Conservation (phyloP, 2,888 invertebrate genomes). For the Drosophila glabriapex region DNA sequence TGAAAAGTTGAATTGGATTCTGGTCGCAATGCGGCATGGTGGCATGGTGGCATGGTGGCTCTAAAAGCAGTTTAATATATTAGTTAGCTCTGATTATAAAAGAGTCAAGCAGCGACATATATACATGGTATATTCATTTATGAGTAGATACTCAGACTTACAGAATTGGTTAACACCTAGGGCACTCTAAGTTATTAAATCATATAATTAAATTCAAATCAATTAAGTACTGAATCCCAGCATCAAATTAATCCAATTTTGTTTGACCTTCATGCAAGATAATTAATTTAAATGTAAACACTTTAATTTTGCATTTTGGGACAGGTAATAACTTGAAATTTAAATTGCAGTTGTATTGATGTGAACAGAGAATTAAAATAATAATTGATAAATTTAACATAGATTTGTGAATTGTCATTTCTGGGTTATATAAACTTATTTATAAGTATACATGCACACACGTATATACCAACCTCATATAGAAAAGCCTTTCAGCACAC, state of each 20-base stretch:
- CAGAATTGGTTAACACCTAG: background rate
- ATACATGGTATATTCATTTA: background rate
- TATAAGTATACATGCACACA: no score
- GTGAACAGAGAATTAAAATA: background rate
- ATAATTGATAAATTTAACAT: background rate
- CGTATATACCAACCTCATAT: background rate
- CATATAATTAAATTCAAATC: background rate
- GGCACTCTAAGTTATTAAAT: background rate
- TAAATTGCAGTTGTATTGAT: background rate
- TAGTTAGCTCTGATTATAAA: constrained; percentile 49
- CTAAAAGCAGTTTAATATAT: constrained; percentile 62
- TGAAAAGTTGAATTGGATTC: constrained; percentile 59
- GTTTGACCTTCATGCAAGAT: background rate
- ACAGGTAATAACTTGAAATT: background rate
- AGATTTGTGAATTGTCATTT: no score
- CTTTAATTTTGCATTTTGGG: background rate
- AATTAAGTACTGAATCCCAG: background rate
- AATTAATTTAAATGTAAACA: background rate
- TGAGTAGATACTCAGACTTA: background rate
- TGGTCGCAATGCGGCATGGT: constrained; percentile 31
- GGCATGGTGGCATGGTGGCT: background rate
- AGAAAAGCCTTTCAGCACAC: constrained; percentile 22
- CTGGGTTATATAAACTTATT: no score
- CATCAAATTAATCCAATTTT: background rate
- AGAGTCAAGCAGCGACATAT: background rate